Evolutionary conservation across 2,888 invertebrate species (phyloP).

Genomic region (Camponotus fellah): DNA sequence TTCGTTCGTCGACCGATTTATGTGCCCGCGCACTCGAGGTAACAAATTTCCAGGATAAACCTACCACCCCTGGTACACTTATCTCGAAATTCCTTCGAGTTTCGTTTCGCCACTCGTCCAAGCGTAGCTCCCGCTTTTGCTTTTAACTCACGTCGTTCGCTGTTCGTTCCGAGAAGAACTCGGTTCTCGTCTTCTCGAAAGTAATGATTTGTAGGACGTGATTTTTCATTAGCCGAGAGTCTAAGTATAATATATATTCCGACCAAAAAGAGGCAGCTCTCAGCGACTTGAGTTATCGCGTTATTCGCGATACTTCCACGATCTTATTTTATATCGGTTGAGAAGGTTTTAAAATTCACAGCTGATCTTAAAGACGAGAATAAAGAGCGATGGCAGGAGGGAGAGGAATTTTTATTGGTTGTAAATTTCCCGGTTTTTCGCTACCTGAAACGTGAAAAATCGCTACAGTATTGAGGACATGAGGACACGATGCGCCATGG

Average conservation of each 20-base stretch:
- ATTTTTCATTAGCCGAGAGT: constrained; percentile 30
- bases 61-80: background rate
- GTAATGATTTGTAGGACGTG: constrained; percentile 10
- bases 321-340: constrained; percentile 1
- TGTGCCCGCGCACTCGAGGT: background rate
- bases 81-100: constrained; percentile 30
- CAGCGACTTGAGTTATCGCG: constrained; percentile 20
- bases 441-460: constrained; percentile 53
- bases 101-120: background rate
- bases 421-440: constrained; percentile 46
- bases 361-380: constrained; percentile 52
- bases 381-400: background rate
- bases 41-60: constrained; percentile 42
- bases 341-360: constrained; percentile 54
- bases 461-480: constrained; percentile 32
- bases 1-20: constrained; percentile 25
- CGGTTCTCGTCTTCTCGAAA: background rate
- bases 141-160: background rate
- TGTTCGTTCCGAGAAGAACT: constrained; percentile 1
- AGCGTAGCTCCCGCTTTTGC: background rate
- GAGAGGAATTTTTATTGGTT: constrained; percentile 55
- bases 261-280: background rate
- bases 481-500: constrained; percentile 18
- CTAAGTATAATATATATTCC: constrained; percentile 8
- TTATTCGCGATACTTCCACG: constrained; percentile 1